Evolutionary conservation across 2,797 vertebrate genomes (phyloP).

Genomic region (Pangasius djambal): DNA sequence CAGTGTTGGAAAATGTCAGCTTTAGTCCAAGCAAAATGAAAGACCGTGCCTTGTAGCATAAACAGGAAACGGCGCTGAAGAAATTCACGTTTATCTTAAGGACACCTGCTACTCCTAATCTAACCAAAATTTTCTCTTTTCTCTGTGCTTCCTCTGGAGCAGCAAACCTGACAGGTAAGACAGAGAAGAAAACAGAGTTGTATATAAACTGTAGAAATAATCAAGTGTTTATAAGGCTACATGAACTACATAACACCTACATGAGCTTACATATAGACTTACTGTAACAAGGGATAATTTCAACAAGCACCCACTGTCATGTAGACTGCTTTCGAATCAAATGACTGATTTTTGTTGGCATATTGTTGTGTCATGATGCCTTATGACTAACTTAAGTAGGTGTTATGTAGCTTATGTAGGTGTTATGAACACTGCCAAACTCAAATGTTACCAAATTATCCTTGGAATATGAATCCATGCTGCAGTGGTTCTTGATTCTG

Average conservation of each 20-base stretch:
- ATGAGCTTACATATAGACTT: background rate
- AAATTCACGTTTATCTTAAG: constrained; percentile 27
- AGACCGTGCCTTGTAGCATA: background rate
- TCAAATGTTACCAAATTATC: background rate
- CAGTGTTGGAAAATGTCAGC: constrained; percentile 7
- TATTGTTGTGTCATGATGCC: background rate
- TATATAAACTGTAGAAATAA: constrained; percentile 18
- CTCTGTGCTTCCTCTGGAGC: constrained; percentile 91
- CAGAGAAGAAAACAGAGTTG: constrained; percentile 32
- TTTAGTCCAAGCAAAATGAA: background rate
- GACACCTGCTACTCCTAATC: constrained; percentile 20
- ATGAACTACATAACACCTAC: background rate
- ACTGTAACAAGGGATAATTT: background rate
- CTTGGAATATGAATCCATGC: background rate
- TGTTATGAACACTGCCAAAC: background rate
- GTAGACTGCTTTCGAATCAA: background rate
- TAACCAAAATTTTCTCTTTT: constrained; percentile 71
- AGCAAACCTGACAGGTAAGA: constrained; percentile 99
- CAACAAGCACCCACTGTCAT: background rate
- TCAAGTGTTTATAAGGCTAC: background rate
- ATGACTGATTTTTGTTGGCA: background rate
- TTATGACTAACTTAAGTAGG: background rate
- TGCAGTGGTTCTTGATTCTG: background rate
- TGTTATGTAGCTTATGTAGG: background rate
- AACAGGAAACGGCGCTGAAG: background rate